Evolutionary conservation across 2,797 vertebrate species (phyloP).

Genomic region (Poecile montanus): DNA sequence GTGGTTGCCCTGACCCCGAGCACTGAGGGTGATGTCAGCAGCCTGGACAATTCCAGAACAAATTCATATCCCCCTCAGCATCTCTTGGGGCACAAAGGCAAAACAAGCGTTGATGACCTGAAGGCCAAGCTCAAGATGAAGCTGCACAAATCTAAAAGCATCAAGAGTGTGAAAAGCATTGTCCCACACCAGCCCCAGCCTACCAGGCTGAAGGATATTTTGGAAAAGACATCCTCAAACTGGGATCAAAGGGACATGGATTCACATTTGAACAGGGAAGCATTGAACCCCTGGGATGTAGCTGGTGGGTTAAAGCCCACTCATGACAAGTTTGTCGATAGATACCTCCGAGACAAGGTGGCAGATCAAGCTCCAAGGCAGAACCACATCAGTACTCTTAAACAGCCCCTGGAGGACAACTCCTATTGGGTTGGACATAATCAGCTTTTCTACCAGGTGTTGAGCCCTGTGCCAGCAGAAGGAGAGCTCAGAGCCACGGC

Average conservation of each 20-base stretch:
- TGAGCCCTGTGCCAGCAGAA: not conserved
- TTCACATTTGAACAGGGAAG: not conserved
- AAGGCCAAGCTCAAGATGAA: not conserved
- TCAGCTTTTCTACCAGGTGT: not conserved
- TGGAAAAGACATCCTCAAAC: not conserved
- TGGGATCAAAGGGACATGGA: no score
- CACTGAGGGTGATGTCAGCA: not conserved
- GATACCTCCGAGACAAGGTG: not conserved
- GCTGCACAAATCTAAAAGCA: not conserved
- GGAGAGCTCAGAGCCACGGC: not conserved
- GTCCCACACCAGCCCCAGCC: not conserved
- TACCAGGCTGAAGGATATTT: not conserved
- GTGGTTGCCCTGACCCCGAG: no score
- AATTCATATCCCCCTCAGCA: not conserved
- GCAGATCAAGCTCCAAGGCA: not conserved
- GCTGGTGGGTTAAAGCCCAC: not conserved
- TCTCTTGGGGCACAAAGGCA: not conserved
- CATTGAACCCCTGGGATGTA: not conserved
- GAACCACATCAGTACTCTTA: not conserved
- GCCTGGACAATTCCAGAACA: not conserved
- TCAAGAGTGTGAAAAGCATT: not conserved
- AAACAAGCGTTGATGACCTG: not conserved
- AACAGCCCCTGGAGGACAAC: not conserved
- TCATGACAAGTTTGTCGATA: no score
- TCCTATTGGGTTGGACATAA: not conserved